Evolutionary conservation across 2,888 invertebrate genomes (phyloP).

Genomic region (Trichacis sp.): DNA sequence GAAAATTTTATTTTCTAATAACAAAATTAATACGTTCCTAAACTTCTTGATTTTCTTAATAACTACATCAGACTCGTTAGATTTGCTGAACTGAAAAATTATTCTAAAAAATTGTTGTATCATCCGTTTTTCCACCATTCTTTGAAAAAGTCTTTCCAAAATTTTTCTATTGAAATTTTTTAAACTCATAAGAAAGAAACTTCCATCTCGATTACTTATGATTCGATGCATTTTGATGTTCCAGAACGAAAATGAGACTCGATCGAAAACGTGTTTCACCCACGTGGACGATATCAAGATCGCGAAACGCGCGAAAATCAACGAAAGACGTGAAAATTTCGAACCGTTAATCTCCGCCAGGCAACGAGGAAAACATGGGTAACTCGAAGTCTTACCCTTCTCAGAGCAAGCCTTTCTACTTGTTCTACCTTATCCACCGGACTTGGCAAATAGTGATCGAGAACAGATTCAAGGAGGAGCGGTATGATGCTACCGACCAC

Average conservation of each 20-base stretch:
- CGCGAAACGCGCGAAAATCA: not conserved
- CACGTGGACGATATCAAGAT: not conserved
- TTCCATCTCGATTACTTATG: no score
- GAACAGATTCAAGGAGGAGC: constrained; percentile 61
- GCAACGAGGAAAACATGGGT: constrained; percentile 57
- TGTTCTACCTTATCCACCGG: constrained; percentile 77
- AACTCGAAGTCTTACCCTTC: constrained; percentile 57
- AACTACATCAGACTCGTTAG: no score
- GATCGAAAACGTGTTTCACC: not conserved
- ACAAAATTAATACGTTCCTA: no score
- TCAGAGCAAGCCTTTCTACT: constrained; percentile 69
- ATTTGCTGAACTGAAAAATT: no score
- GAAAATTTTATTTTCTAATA: no score
- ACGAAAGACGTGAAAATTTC: not conserved
- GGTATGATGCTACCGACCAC: constrained; percentile 55
- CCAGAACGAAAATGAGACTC: not conserved
- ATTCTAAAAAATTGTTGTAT: no score
- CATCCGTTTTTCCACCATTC: no score
- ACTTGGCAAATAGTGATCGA: constrained; percentile 79
- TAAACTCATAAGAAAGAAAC: no score
- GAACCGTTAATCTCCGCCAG: not conserved
- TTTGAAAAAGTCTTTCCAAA: no score
- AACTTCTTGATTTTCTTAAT: no score
- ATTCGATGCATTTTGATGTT: not conserved
- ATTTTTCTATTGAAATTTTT: no score